Percentiles rank a stretch among this genome's conserved stretches.
Evolutionary conservation across 1,140 invertebrate genomes (phyloP).

Genomic region (Neodiprion virginianus): DNA sequence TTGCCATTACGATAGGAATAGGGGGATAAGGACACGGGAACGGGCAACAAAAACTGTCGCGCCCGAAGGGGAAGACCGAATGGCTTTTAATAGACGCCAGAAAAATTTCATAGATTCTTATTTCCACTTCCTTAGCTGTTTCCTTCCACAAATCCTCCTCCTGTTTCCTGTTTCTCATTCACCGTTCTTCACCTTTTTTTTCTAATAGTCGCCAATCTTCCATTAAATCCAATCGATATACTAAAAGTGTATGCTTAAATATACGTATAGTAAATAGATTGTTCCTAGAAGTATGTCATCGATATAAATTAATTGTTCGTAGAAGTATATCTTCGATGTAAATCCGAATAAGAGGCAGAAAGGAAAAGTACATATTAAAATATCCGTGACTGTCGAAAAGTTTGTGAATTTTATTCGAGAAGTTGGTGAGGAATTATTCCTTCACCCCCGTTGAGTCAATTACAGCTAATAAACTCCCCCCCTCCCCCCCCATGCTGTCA

Average conservation of each 20-base stretch:
- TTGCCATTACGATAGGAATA: background rate
- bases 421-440: no score
- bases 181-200: background rate
- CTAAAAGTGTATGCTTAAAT: background rate
- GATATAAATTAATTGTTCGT: background rate
- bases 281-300: background rate
- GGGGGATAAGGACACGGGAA: background rate
- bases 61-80: background rate
- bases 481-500: background rate
- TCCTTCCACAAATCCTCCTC: background rate
- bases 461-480: background rate
- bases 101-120: background rate
- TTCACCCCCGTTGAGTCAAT: background rate
- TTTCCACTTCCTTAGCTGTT: no score
- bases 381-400: background rate
- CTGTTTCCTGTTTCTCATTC: slow-evolving; percentile 2
- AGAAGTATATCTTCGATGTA: background rate
- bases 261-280: background rate
- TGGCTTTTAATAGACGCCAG: background rate
- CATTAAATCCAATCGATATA: background rate
- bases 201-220: background rate
- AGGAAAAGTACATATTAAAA: background rate
- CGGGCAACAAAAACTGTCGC: background rate
- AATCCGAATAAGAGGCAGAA: background rate
- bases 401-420: background rate